phyloP scores from a whole-genome alignment of 92 coral and sea anemone species.

The Porites rus region DNA sequence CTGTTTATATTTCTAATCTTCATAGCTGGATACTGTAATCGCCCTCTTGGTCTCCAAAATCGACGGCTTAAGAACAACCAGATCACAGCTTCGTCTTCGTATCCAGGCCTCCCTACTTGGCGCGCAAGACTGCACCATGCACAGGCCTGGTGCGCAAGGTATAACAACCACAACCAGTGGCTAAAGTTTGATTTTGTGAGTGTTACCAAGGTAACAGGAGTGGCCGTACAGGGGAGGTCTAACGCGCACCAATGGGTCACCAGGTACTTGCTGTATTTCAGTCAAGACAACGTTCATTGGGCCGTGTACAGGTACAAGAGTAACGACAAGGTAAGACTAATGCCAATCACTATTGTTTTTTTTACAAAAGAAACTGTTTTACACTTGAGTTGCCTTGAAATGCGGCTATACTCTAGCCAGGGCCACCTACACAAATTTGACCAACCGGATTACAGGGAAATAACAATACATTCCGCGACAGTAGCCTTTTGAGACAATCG shows the following conservation, averaged over 20 bases:
- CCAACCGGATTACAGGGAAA: no score
- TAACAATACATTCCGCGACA: no score
- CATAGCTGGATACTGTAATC: slow-evolving; percentile 36
- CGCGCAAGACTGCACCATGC: slow-evolving; percentile 48
- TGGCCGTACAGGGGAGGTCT: slow-evolving; percentile 73
- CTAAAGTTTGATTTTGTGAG: slow-evolving; percentile 54
- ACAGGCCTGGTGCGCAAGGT: slow-evolving; percentile 68
- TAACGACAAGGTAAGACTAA: slow-evolving; percentile 57
- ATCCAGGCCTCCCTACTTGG: slow-evolving; percentile 32
- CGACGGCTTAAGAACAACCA: slow-evolving; percentile 29
- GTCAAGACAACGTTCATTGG: slow-evolving; percentile 75
- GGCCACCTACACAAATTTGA: no score
- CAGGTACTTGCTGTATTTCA: slow-evolving; percentile 41
- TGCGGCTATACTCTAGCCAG: no score
- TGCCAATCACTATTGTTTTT: no score
- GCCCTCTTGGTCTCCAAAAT: slow-evolving; percentile 33
- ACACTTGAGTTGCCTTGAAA: no score
- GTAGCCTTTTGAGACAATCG: no score
- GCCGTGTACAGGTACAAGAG: slow-evolving; percentile 52
- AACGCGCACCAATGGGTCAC: slow-evolving; percentile 53
- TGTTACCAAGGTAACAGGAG: slow-evolving; percentile 51
- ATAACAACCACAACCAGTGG: slow-evolving; percentile 71
- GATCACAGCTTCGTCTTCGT: slow-evolving; percentile 37
- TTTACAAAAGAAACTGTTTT: no score
- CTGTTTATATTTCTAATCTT: neutral